phyloP scores from a whole-genome alignment of 2,888 invertebrate species.

The Bellardia bayeri region DNA sequence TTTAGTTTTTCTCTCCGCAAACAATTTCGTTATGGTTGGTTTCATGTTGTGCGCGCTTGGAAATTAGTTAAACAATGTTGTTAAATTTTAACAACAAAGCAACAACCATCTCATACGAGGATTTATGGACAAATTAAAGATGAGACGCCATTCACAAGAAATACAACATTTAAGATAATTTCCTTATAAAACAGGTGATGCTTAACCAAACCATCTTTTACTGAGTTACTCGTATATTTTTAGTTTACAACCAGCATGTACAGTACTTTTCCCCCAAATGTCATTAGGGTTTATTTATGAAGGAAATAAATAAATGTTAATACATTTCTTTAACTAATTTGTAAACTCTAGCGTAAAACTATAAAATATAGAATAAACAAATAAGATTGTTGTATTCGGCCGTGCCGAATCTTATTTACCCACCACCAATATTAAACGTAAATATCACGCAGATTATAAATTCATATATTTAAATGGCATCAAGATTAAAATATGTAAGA shows the following conservation, averaged over 20 bases:
- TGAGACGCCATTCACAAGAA: not conserved
- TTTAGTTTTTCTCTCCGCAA: not conserved
- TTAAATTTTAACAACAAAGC: constrained; percentile 54
- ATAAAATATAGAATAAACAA: constrained; percentile 1
- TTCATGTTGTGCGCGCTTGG: constrained; percentile 29
- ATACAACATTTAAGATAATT: constrained; percentile 12
- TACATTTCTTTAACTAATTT: constrained; percentile 37
- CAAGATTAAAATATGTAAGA: too few relatives aligned
- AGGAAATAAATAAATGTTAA: constrained; percentile 40
- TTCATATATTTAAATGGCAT: too few relatives aligned
- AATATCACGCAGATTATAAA: too few relatives aligned
- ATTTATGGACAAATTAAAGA: constrained; percentile 40
- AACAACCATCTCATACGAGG: constrained; percentile 14
- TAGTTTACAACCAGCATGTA: not conserved
- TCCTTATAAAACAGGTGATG: constrained; percentile 45
- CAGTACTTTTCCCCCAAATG: not conserved
- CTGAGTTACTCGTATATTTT: not conserved
- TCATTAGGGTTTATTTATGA: constrained; percentile 55
- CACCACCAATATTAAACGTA: too few relatives aligned
- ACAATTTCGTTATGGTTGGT: constrained; percentile 43
- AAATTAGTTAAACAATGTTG: constrained; percentile 59
- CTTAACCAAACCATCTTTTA: not conserved
- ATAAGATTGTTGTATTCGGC: too few relatives aligned
- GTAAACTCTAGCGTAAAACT: constrained; percentile 48
- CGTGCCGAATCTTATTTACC: too few relatives aligned